Percentiles rank a stretch among this genome's conserved stretches.
These are phyloP conservation scores for Clytia hemisphaerica DNA, from an alignment of 30 jellyfish, hydroid and myxozoan genomes.

Conservation along the genomic window DNA sequence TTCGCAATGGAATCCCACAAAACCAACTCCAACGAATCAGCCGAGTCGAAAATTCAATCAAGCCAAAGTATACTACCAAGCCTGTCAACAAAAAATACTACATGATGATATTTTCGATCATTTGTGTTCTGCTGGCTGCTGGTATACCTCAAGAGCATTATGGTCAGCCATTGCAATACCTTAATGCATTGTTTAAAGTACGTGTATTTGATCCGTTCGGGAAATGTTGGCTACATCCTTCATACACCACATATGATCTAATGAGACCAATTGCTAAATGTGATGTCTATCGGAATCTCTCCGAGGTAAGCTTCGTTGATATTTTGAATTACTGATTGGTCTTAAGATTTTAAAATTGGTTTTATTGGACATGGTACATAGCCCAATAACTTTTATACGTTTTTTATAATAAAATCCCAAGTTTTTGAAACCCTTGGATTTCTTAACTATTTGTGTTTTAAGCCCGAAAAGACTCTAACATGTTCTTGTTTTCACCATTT, in stretches of 20 bases:
- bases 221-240: not conserved
- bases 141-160: not conserved
- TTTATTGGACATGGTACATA: too few species aligned
- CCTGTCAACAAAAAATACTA: not conserved
- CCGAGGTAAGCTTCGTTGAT: too few species aligned
- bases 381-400: too few species aligned
- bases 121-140: not conserved
- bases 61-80: slow-evolving; percentile 5
- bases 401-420: too few species aligned
- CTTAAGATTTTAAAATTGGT: too few species aligned
- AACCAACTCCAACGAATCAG: not conserved
- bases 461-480: too few species aligned
- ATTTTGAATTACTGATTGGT: too few species aligned
- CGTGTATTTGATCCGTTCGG: not conserved
- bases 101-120: not conserved
- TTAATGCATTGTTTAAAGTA: not conserved
- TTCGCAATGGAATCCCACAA: not conserved
- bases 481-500: too few species aligned
- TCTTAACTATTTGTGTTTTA: too few species aligned
- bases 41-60: not conserved
- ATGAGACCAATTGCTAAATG: slow-evolving; percentile 23
- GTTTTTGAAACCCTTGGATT: too few species aligned
- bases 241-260: slow-evolving; percentile 6
- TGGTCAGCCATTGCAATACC: not conserved
- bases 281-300: too few species aligned